These are phyloP conservation scores for Drosophila differens DNA, from an alignment of 2,888 invertebrate genomes.

Conservation along the genomic window DNA sequence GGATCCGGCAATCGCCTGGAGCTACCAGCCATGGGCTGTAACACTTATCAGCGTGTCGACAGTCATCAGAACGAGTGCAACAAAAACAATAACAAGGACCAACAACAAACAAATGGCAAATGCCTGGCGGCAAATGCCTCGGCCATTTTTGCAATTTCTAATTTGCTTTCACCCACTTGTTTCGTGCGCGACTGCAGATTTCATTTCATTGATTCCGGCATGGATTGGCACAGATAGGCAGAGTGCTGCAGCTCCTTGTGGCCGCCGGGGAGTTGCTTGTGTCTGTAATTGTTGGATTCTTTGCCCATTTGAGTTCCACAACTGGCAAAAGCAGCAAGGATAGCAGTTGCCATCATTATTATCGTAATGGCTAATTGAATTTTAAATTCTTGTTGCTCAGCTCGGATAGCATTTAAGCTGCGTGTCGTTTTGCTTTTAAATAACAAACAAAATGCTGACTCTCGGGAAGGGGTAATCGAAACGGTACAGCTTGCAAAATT, in stretches of 20 bases:
- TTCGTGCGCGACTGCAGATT: slow-evolving; percentile 52
- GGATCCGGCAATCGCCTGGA: slow-evolving; percentile 29
- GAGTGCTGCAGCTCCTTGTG: slow-evolving; percentile 1
- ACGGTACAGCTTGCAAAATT: slow-evolving; percentile 43
- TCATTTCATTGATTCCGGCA: slow-evolving; percentile 44
- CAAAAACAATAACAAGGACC: slow-evolving; percentile 14
- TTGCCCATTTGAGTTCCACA: slow-evolving; percentile 12
- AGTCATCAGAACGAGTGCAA: slow-evolving; percentile 36
- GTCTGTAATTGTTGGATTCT: neutral
- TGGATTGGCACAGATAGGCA: slow-evolving; percentile 6
- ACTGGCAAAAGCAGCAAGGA: slow-evolving; percentile 15
- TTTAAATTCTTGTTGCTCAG: slow-evolving; percentile 26
- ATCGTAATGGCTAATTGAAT: slow-evolving; percentile 56
- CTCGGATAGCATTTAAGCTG: slow-evolving; percentile 23
- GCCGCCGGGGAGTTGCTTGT: slow-evolving; percentile 3
- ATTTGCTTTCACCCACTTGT: slow-evolving; percentile 54
- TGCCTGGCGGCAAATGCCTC: slow-evolving; percentile 33
- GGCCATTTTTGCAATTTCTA: slow-evolving; percentile 55
- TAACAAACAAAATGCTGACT: slow-evolving; percentile 31
- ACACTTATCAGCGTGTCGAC: slow-evolving; percentile 70
- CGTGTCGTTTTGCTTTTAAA: slow-evolving; percentile 35
- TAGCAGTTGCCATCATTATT: slow-evolving; percentile 21
- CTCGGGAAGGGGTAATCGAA: slow-evolving; percentile 6
- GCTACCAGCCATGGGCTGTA: slow-evolving; percentile 33
- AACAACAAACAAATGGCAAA: slow-evolving; percentile 7